phyloP scores from a whole-genome alignment of 2,797 vertebrate species.

The Sphenopsis melanotis region DNA sequence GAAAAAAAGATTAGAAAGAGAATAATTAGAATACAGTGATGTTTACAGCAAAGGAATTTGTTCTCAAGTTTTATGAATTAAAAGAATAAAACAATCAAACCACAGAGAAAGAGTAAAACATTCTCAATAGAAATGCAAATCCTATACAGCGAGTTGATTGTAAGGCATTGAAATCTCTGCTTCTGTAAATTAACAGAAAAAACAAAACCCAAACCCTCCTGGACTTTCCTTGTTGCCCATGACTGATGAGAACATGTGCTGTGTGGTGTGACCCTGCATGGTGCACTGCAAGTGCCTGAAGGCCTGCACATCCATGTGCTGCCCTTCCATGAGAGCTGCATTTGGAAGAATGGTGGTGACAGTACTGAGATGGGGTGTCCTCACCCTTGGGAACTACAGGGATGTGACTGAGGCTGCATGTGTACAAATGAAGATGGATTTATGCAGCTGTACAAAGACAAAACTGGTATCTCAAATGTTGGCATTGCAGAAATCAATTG shows the following conservation, averaged over 20 bases:
- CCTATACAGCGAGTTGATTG: background rate
- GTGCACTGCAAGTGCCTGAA: background rate
- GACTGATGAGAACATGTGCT: fast-evolving
- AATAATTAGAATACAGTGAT: constrained; percentile 80
- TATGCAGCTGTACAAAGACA: background rate
- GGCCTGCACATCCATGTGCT: background rate
- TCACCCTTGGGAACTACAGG: background rate
- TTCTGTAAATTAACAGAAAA: background rate
- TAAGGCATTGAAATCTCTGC: background rate
- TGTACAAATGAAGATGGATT: background rate
- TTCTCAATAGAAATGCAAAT: background rate
- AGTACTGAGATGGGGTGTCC: background rate
- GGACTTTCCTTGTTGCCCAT: background rate
- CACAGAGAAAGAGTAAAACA: constrained; percentile 39
- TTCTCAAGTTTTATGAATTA: constrained; percentile 51
- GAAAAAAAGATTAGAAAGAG: constrained; percentile 76
- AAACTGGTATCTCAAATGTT: background rate
- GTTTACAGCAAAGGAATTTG: constrained; percentile 76
- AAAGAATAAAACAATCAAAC: constrained; percentile 54
- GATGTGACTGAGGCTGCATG: background rate
- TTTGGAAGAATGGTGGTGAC: background rate
- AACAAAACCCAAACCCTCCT: background rate
- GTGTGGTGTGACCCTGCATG: background rate
- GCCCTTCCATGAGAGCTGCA: background rate
- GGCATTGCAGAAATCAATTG: background rate